phyloP scores from a whole-genome alignment of 2,797 vertebrate species.

The Malurus splendens region DNA sequence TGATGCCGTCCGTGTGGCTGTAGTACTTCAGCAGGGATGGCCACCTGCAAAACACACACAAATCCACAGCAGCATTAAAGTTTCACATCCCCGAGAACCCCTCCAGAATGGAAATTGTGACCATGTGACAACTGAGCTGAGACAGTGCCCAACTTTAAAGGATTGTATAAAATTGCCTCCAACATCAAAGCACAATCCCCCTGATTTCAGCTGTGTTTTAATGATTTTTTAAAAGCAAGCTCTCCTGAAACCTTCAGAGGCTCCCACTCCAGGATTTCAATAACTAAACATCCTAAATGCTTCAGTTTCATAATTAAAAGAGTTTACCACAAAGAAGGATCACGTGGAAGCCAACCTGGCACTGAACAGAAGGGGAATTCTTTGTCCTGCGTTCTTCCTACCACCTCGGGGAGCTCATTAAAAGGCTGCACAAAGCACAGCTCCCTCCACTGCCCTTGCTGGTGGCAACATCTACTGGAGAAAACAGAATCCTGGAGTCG shows the following conservation, averaged over 20 bases:
- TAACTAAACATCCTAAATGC: background rate
- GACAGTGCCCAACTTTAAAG: background rate
- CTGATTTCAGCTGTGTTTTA: background rate
- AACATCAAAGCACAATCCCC: background rate
- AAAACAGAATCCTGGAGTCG: background rate
- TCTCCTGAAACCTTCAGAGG: background rate
- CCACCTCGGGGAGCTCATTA: background rate
- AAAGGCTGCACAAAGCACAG: background rate
- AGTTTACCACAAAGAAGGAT: background rate
- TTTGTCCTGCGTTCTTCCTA: background rate
- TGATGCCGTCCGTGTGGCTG: constrained; percentile 83
- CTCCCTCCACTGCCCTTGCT: background rate
- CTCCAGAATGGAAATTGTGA: background rate
- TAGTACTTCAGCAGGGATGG: constrained; percentile 91
- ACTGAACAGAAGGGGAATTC: background rate
- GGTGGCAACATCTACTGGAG: background rate
- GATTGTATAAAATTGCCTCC: background rate
- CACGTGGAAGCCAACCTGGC: background rate
- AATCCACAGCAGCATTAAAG: background rate
- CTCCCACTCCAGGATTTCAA: background rate
- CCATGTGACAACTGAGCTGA: background rate
- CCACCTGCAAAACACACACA: constrained; percentile 77
- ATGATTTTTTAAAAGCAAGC: background rate
- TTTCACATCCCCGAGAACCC: background rate
- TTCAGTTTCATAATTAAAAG: background rate